These are phyloP conservation scores for Hyles euphorbiae DNA, from an alignment of 1,140 invertebrate genomes.

Conservation along the genomic window DNA sequence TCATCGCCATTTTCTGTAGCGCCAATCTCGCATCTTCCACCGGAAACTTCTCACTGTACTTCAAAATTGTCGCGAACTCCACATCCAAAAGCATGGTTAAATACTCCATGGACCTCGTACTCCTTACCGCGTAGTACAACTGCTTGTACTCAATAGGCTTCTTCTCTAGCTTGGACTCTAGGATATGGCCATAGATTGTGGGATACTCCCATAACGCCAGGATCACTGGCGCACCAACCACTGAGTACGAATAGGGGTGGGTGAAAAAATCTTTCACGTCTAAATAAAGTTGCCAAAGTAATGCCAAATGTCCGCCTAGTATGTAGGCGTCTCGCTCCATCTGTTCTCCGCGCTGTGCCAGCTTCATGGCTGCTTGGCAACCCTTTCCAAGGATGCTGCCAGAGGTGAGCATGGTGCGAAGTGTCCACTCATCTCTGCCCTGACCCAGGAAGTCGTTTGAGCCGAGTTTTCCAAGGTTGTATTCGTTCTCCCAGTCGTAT, in stretches of 20 bases:
- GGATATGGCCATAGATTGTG: conserved; percentile 76
- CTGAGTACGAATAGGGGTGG: conserved; percentile 74
- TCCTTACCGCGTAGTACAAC: conserved; percentile 53
- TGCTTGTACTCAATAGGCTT: conserved; percentile 49
- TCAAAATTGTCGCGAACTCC: conserved; percentile 47
- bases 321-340: conserved; percentile 83
- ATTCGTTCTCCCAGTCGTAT: conserved; percentile 56
- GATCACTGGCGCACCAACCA: conserved; percentile 86
- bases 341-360: conserved; percentile 81
- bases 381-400: conserved; percentile 88
- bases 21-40: conserved; percentile 52
- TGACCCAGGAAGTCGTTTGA: conserved; percentile 73
- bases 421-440: conserved; percentile 86
- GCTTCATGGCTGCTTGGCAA: conserved; percentile 86
- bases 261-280: conserved; percentile 75
- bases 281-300: conserved; percentile 84
- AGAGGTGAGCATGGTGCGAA: conserved; percentile 84
- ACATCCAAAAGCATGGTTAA: conserved; percentile 50
- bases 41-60: conserved; percentile 46
- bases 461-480: conserved; percentile 55
- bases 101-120: conserved; percentile 60
- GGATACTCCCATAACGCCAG: conserved; percentile 84
- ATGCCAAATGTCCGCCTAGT: conserved; percentile 89
- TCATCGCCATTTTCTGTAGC: conserved; percentile 60
- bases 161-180: conserved; percentile 49